phyloP scores from a whole-genome alignment of 2,797 vertebrate species.

The Liparis tanakae region DNA sequence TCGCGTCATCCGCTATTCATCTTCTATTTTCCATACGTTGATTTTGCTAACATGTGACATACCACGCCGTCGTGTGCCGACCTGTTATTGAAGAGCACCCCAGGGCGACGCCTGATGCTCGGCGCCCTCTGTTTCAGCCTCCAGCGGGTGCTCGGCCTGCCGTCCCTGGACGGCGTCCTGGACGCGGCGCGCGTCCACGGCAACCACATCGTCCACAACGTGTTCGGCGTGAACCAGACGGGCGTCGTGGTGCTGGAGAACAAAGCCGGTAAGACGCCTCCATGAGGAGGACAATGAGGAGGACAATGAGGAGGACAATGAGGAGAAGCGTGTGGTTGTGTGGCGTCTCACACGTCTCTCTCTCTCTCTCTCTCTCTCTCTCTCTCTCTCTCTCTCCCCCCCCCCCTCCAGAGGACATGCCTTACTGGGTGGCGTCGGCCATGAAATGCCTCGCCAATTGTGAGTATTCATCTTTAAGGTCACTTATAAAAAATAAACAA shows the following conservation, averaged over 20 bases:
- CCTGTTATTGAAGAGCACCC: background rate
- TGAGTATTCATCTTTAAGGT: conserved; percentile 81
- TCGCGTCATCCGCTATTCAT: no score
- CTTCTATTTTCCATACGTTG: no score
- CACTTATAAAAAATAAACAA: background rate
- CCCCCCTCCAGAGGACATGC: conserved; percentile 84
- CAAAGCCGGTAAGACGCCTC: conserved; percentile 85
- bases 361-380: no score
- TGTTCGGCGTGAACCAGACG: conserved; percentile 90
- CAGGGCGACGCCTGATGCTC: background rate
- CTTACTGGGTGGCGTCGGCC: conserved; percentile 95
- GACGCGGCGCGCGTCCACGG: conserved; percentile 85
- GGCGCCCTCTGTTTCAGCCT: conserved; percentile 70
- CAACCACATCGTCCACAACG: conserved; percentile 92
- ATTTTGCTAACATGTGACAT: background rate
- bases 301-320: no score
- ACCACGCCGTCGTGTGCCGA: background rate
- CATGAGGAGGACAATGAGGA: no score
- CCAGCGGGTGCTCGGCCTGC: conserved; percentile 89
- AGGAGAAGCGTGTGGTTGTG: no score
- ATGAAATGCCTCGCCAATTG: conserved; percentile 97
- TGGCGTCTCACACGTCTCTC: no score
- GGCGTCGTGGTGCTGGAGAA: conserved; percentile 91
- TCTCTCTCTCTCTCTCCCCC: no score
- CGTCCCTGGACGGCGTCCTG: conserved; percentile 90